These are phyloP conservation scores for Pseudomyrmex flavicornis DNA, from an alignment of 1,140 invertebrate genomes.

Conservation along the genomic window DNA sequence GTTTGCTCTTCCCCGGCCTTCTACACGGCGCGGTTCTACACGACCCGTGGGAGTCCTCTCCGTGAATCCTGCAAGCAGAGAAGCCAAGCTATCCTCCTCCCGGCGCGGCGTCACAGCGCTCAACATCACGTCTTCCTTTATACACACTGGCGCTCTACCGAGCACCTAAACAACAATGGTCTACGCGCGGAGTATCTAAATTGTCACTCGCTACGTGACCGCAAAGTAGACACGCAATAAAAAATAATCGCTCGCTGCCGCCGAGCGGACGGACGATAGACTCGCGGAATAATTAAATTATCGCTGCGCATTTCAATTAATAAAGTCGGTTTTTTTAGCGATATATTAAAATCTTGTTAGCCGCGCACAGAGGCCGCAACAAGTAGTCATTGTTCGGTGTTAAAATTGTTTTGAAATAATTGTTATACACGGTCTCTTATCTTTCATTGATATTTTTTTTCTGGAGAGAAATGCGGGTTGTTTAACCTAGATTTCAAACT, in stretches of 20 bases:
- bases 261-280: neutral
- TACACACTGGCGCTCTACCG: conserved; percentile 1
- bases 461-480: too few relatives aligned
- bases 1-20: conserved; percentile 62
- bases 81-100: neutral
- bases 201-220: conserved; percentile 47
- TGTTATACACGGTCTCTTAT: too few relatives aligned
- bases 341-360: too few relatives aligned
- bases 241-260: conserved; percentile 18
- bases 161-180: conserved; percentile 50
- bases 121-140: conserved; percentile 47
- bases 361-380: too few relatives aligned
- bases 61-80: conserved; percentile 3
- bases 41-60: conserved; percentile 64
- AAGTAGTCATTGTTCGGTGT: too few relatives aligned
- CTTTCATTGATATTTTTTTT: too few relatives aligned
- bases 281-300: neutral
- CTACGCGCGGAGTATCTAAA: conserved; percentile 51
- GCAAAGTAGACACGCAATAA: conserved; percentile 39
- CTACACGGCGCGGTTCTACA: conserved; percentile 58
- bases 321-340: neutral
- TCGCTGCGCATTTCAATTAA: neutral
- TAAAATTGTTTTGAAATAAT: too few relatives aligned
- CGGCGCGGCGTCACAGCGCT: neutral
- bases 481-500: neutral